These are phyloP conservation scores for Leptoclinus maculatus DNA, from an alignment of 2,797 vertebrate genomes.

Conservation along the genomic window DNA sequence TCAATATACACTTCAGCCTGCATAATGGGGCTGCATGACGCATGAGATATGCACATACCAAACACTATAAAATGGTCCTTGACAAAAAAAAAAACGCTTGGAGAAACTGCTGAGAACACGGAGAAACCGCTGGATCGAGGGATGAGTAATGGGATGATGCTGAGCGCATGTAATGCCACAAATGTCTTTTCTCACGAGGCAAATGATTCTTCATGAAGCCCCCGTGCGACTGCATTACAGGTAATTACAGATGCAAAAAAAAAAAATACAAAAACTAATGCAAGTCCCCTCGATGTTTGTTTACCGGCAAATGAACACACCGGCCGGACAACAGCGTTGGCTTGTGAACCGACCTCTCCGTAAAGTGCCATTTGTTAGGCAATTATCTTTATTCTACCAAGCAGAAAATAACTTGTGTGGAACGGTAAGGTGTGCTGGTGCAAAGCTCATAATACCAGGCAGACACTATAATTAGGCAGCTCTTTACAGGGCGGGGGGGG, in stretches of 20 bases:
- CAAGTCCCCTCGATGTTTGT: conserved; percentile 52
- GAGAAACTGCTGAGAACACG: conserved; percentile 63
- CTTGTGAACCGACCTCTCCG: conserved; percentile 63
- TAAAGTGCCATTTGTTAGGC: conserved; percentile 79
- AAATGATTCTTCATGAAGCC: conserved; percentile 41
- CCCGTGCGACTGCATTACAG: conserved; percentile 24
- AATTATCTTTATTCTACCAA: conserved; percentile 81
- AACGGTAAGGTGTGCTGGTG: conserved; percentile 66
- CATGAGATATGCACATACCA: conserved; percentile 71
- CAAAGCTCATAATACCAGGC: conserved; percentile 72
- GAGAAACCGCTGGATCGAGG: conserved; percentile 41
- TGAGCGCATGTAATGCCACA: conserved; percentile 34
- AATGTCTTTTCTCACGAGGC: conserved; percentile 46
- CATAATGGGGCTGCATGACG: conserved; percentile 59
- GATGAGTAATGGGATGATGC: conserved; percentile 59
- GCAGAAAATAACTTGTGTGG: conserved; percentile 77
- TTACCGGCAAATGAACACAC: conserved; percentile 56
- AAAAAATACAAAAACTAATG: conserved; percentile 29
- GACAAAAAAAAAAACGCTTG: conserved; percentile 54
- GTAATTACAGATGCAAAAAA: conserved; percentile 65
- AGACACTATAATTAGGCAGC: conserved; percentile 76
- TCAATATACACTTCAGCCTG: conserved; percentile 62
- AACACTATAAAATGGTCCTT: conserved; percentile 53
- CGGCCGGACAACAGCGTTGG: conserved; percentile 32
- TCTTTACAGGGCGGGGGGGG: conserved; percentile 65